Conservation (phyloP, 1,140 invertebrate genomes). For the Procambarus clarkii region DNA sequence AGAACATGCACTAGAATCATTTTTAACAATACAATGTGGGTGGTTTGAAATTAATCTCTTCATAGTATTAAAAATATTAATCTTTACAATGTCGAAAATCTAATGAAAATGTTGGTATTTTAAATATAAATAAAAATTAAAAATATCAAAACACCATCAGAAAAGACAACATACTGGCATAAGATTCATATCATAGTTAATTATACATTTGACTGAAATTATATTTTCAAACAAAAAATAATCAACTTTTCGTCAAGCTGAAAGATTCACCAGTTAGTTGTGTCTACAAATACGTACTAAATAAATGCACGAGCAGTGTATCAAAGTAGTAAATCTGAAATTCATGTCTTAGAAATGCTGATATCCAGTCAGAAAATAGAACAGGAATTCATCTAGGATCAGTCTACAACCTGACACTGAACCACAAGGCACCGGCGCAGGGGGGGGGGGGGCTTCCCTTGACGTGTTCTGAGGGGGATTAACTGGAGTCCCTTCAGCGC, state of each 20-base stretch:
- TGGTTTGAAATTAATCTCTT: neutral
- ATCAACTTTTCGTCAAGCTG: neutral
- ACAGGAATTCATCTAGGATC: neutral
- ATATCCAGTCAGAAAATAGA: conserved; percentile 20
- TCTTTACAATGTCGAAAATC: neutral
- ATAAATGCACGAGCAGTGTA: conserved; percentile 21
- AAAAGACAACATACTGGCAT: neutral
- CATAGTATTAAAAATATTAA: neutral
- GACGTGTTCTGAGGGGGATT: neutral
- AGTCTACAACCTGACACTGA: conserved; percentile 26
- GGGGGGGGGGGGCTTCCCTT: too few relatives aligned
- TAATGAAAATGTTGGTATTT: neutral
- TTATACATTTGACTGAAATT: neutral
- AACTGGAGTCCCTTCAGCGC: too few relatives aligned
- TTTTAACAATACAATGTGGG: neutral
- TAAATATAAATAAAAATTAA: neutral
- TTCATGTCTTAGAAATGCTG: neutral
- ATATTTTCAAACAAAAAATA: neutral
- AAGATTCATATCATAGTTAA: neutral
- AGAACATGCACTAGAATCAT: neutral
- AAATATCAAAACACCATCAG: neutral
- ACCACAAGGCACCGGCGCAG: conserved; percentile 28
- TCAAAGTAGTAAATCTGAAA: conserved; percentile 38
- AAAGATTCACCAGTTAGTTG: neutral
- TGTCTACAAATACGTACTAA: neutral